Percentiles rank a stretch among this genome's conserved stretches.
phyloP scores from a whole-genome alignment of 2,113 vertebrate species.

The Oreochromis spilurus region DNA sequence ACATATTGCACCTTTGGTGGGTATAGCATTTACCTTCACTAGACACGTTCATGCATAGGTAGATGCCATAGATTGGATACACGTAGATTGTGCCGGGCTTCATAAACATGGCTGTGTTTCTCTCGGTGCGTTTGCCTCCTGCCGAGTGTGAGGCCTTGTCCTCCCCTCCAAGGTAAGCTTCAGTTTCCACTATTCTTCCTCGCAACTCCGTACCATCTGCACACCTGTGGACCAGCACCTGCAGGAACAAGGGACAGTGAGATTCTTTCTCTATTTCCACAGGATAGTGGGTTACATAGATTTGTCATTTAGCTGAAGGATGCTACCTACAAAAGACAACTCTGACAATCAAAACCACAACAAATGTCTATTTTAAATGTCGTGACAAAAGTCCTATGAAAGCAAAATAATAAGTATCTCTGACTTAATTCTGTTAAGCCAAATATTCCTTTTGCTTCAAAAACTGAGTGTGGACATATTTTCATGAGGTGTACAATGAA shows the following conservation, averaged over 20 bases:
- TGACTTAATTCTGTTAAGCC: neutral
- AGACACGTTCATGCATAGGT: conserved; percentile 93
- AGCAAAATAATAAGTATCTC: neutral
- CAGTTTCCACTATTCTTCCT: conserved; percentile 90
- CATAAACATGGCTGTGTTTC: conserved; percentile 95
- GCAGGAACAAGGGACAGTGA: neutral
- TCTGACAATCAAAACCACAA: neutral
- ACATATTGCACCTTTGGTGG: neutral
- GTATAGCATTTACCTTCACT: conserved; percentile 80
- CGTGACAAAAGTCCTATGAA: neutral
- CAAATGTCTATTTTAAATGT: neutral
- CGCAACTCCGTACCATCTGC: conserved; percentile 81
- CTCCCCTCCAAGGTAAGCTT: conserved; percentile 91
- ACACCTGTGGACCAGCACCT: conserved; percentile 85
- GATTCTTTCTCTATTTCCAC: neutral
- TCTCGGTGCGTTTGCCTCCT: conserved; percentile 84
- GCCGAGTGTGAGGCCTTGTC: conserved; percentile 91
- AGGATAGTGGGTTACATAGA: neutral
- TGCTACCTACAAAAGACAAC: neutral
- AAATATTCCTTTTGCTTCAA: neutral
- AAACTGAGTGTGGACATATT: neutral
- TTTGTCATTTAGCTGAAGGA: neutral
- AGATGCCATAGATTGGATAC: conserved; percentile 89
- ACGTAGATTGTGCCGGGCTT: conserved; percentile 91
- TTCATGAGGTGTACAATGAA: neutral